Evolutionary conservation across 2,797 vertebrate genomes (phyloP).

Genomic region (Lacerta bilineata): DNA sequence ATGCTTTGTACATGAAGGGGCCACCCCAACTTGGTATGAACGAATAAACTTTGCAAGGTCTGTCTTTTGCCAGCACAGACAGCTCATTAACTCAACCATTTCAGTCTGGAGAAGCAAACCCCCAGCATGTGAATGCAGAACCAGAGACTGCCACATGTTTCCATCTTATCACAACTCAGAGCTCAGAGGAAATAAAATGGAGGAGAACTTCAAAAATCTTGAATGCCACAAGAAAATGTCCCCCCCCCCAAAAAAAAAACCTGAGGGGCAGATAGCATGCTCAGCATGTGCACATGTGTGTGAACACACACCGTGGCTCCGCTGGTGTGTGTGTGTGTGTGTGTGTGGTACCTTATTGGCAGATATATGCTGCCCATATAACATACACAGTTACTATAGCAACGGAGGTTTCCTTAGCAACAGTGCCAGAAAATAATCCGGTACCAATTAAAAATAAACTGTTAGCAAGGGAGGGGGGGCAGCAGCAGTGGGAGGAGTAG

Average conservation of each 20-base stretch:
- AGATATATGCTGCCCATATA: conserved; percentile 77
- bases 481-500: conserved; percentile 57
- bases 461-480: conserved; percentile 69
- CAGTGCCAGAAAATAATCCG: conserved; percentile 83
- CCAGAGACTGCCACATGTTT: background rate
- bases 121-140: fast-evolving
- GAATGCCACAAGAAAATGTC: background rate
- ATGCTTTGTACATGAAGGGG: conserved; percentile 2
- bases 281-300: background rate
- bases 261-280: conserved; percentile 21
- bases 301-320: background rate
- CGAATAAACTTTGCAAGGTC: background rate
- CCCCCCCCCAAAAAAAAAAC: too few relatives aligned
- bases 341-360: conserved; percentile 70
- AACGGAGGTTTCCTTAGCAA: conserved; percentile 85
- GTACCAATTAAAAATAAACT: conserved; percentile 86
- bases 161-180: background rate
- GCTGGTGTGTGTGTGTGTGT: conserved; percentile 56
- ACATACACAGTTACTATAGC: conserved; percentile 83
- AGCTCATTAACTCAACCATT: background rate
- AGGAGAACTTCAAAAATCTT: conserved; percentile 6
- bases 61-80: background rate
- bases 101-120: background rate
- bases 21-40: background rate
- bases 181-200: conserved; percentile 4